phyloP scores from a whole-genome alignment of 2,797 vertebrate species.

The Typhlichthys eigenmanni region DNA sequence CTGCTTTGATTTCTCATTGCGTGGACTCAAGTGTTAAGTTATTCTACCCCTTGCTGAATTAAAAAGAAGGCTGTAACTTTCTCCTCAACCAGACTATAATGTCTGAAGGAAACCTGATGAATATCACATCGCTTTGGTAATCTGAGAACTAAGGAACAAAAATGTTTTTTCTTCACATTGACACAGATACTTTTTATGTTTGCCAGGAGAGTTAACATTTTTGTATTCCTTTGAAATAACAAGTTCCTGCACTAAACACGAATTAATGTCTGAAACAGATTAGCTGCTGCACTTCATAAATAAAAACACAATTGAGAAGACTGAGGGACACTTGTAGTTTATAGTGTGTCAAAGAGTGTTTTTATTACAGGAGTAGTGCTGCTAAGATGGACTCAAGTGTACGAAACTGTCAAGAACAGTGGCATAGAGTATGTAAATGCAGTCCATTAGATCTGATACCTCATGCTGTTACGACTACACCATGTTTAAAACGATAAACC shows the following conservation, averaged over 20 bases:
- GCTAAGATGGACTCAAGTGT: slow-evolving; percentile 14
- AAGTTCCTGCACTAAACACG: slow-evolving; percentile 14
- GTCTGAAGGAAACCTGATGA: slow-evolving; percentile 11
- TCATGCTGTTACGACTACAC: slow-evolving; percentile 55
- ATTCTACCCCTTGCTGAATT: not conserved
- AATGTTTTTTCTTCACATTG: slow-evolving; percentile 5
- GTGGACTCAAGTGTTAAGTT: slow-evolving; percentile 19
- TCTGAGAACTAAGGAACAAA: not conserved
- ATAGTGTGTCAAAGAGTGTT: slow-evolving; percentile 13
- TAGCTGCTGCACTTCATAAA: not conserved
- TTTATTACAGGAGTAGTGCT: slow-evolving; percentile 22
- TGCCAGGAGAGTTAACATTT: slow-evolving; percentile 5
- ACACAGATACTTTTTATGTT: slow-evolving; percentile 13
- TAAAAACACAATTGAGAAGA: too few relatives aligned
- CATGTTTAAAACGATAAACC: slow-evolving; percentile 40
- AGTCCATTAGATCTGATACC: slow-evolving; percentile 40
- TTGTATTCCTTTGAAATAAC: slow-evolving; percentile 23
- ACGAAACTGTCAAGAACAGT: slow-evolving; percentile 23
- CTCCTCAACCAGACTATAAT: slow-evolving; percentile 11
- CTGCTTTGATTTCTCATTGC: slow-evolving; percentile 40
- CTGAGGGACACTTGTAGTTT: slow-evolving; percentile 1
- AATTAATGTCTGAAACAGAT: slow-evolving; percentile 19
- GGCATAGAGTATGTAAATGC: slow-evolving; percentile 33
- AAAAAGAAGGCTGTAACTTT: slow-evolving; percentile 24
- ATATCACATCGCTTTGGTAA: slow-evolving; percentile 9